These are phyloP conservation scores for Bungarus multicinctus DNA, from an alignment of 2,113 vertebrate genomes.

Conservation along the genomic window DNA sequence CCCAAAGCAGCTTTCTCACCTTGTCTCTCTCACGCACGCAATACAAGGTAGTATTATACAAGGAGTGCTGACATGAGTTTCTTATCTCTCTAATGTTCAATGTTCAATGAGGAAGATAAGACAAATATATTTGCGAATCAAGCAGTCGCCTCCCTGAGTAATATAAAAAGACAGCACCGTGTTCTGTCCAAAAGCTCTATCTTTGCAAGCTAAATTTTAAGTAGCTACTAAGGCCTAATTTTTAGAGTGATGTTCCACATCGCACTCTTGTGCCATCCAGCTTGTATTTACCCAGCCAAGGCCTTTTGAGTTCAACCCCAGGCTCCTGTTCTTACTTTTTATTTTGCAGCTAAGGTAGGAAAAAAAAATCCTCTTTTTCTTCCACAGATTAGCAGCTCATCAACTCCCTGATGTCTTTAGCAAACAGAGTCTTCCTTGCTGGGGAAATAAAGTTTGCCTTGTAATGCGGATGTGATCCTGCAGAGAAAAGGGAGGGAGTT, in stretches of 20 bases:
- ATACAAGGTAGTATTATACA: neutral
- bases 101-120: neutral
- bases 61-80: neutral
- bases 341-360: constrained; percentile 70
- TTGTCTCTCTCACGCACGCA: neutral
- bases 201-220: neutral
- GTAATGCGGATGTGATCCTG: constrained; percentile 78
- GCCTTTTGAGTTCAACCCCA: constrained; percentile 60
- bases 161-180: neutral
- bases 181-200: neutral
- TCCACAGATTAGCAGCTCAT: constrained; percentile 87
- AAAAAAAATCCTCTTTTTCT: constrained; percentile 59
- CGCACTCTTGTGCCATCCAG: constrained; percentile 66
- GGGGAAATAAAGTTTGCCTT: constrained; percentile 79
- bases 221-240: neutral
- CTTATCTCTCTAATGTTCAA: neutral
- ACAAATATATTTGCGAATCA: neutral
- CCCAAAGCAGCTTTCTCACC: neutral
- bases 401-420: constrained; percentile 82
- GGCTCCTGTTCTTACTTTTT: constrained; percentile 70
- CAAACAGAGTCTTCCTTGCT: constrained; percentile 81
- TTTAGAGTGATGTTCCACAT: constrained; percentile 59
- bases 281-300: constrained; percentile 79
- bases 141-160: neutral
- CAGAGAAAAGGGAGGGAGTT: constrained; percentile 69